Evolutionary conservation across 2,113 vertebrate genomes (phyloP).

Genomic region (Hyla sarda): DNA sequence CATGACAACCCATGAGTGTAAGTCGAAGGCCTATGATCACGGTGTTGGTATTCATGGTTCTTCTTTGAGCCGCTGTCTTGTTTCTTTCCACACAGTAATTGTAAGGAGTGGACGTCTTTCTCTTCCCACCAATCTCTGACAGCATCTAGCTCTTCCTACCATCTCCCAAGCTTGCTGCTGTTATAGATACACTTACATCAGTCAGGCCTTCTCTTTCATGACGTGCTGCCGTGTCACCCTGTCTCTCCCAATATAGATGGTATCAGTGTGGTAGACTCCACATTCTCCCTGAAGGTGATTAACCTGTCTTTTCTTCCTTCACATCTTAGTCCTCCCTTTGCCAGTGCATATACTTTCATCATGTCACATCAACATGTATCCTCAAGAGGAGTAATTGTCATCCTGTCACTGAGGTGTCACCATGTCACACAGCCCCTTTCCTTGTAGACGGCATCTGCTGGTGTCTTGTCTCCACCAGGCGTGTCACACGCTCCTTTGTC

Average conservation of each 20-base stretch:
- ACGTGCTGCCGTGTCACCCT: conserved; percentile 6
- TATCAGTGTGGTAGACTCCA: not conserved
- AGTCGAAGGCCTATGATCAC: not conserved
- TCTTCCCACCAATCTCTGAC: conserved; percentile 1
- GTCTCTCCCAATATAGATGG: conserved; percentile 20
- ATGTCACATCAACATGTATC: conserved; percentile 13
- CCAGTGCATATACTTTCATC: not conserved
- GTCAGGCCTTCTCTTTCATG: conserved; percentile 5
- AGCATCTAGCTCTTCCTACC: not conserved
- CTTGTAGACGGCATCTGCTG: not conserved
- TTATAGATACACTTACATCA: not conserved
- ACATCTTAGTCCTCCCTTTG: not conserved
- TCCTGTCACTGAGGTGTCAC: conserved; percentile 26
- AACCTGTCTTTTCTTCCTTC: not conserved
- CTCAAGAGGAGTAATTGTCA: not conserved
- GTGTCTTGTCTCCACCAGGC: not conserved
- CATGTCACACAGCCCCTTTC: not conserved
- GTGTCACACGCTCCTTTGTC: not conserved
- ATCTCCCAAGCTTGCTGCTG: not conserved
- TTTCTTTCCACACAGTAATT: not conserved
- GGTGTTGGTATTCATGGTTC: not conserved
- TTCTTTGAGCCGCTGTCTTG: not conserved
- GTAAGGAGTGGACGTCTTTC: not conserved
- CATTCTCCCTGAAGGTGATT: conserved; percentile 1
- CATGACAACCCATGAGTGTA: too few species aligned